Base-by-base conservation (phyloP, 2,888 invertebrate genomes). In the Rhynchonema sp. region DNA sequence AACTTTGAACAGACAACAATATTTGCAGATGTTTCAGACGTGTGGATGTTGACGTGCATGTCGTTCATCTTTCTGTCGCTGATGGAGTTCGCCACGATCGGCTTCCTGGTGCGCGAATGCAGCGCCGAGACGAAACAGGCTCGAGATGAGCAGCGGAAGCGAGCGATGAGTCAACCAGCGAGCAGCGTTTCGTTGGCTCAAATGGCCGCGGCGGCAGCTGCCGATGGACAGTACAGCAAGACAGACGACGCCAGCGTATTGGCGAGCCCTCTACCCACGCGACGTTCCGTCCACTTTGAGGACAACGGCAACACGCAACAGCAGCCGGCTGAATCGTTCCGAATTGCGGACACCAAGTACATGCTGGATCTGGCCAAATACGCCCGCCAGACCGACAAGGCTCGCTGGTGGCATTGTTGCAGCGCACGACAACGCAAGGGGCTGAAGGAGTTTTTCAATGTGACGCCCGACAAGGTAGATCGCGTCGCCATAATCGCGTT, bases 11-110 rank as follows among this genome's bases (percentile, higher is more conserved):
- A n/a, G n/a, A n/a, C n/a, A n/a, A n/a, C n/a, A n/a, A n/a, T n/a
- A n/a, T n/a, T n/a, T n/a, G n/a, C n/a, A n/a, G n/a, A n/a, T 63
- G 28, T 62, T 68, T 30, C 68, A 69, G 64, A 61, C 56, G 62
- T 61, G 20, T 61, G 60, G 62, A 60, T 61, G 62, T 57, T 60
- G 53, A 30, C 30, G n/a, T 53, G 60, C 54, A 61, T 61, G 60
- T 58, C 46, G 26, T 61, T 61, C 52, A 57, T 56, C 9, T 61
- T 61, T 30, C 26, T 28, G 30, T 59, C 59, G 13, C 56, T 61
- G 46, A 28, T 61, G 23, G 62, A 62, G 46, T 49, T 62, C 23
- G 60, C 62, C 52, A 29, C 57, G 23, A 54, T 60, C 23, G 60
- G 62, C 49, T 38, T 55, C 30, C n/a, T 60, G 30, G 58, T 26